Conservation (phyloP, 2,888 invertebrate species). For the Xylocampa areola region DNA sequence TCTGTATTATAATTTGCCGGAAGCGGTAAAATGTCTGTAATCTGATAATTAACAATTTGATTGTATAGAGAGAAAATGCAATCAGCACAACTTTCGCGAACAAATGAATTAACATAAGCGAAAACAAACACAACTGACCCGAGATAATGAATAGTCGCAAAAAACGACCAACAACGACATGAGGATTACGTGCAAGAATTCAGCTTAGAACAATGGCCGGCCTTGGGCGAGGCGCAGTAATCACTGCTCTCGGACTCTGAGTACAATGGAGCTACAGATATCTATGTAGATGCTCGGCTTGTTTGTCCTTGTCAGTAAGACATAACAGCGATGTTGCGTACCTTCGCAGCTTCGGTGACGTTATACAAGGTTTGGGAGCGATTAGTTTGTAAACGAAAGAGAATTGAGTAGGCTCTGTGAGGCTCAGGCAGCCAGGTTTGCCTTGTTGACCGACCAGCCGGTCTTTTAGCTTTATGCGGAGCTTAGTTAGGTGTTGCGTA, state of each 20-base stretch:
- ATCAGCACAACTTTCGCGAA: slow-evolving; percentile 7
- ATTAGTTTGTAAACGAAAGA: slow-evolving; percentile 51
- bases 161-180: slow-evolving; percentile 68
- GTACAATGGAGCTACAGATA: slow-evolving; percentile 56
- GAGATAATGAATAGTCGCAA: slow-evolving; percentile 57
- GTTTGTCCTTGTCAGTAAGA: slow-evolving; percentile 62
- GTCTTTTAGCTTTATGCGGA: slow-evolving; percentile 26
- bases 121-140: slow-evolving; percentile 46
- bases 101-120: slow-evolving; percentile 51
- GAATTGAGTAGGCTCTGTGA: slow-evolving; percentile 45
- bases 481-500: slow-evolving; percentile 24
- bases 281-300: slow-evolving; percentile 53
- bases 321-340: slow-evolving; percentile 55
- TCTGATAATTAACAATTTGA: not conserved
- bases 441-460: slow-evolving; percentile 36
- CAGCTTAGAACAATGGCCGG: slow-evolving; percentile 83
- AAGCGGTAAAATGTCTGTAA: too few relatives aligned
- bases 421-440: slow-evolving; percentile 2
- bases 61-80: not conserved
- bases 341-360: slow-evolving; percentile 40
- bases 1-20: too few relatives aligned
- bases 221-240: slow-evolving; percentile 84
- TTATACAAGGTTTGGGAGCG: slow-evolving; percentile 37
- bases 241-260: slow-evolving; percentile 72
- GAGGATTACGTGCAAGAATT: slow-evolving; percentile 84